A percentile compares a stretch with the other conserved stretches of the same genome.
Evolutionary conservation across 2,113 vertebrate genomes (phyloP).

Genomic region (Protomyctophum bolini): DNA sequence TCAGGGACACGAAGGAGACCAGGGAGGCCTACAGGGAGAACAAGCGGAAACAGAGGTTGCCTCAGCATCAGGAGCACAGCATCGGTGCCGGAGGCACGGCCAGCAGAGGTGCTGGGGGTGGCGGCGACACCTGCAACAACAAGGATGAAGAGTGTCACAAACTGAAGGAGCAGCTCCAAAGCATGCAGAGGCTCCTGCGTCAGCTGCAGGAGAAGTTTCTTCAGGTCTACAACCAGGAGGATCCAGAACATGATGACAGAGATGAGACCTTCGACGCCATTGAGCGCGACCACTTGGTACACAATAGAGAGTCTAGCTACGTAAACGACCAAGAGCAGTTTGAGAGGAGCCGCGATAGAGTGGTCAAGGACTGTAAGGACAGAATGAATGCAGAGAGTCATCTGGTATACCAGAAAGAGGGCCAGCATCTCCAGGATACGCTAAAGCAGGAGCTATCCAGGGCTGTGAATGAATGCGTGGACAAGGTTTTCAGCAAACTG

Average conservation of each 20-base stretch:
- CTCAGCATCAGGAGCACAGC: conserved; percentile 79
- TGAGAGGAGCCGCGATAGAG: conserved; percentile 47
- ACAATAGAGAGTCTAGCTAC: conserved; percentile 38
- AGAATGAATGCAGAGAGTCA: conserved; percentile 39
- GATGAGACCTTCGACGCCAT: conserved; percentile 32
- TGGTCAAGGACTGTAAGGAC: conserved; percentile 42
- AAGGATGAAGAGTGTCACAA: conserved; percentile 81
- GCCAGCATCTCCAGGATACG: conserved; percentile 78
- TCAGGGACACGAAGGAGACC: conserved; percentile 50
- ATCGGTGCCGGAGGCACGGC: background rate
- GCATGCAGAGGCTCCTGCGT: conserved; percentile 85
- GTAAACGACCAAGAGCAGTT: conserved; percentile 44
- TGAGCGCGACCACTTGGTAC: conserved; percentile 33
- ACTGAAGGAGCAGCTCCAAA: conserved; percentile 87
- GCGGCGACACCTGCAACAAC: conserved; percentile 43
- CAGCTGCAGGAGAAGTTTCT: conserved; percentile 87
- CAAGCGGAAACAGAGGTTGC: conserved; percentile 86
- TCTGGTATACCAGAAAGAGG: conserved; percentile 62
- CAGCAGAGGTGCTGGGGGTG: conserved; percentile 29
- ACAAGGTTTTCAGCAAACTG: conserved; percentile 83
- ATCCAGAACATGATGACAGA: conserved; percentile 43
- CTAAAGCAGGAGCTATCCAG: conserved; percentile 86
- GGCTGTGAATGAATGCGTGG: conserved; percentile 84
- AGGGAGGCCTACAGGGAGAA: conserved; percentile 73
- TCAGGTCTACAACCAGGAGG: conserved; percentile 76